Percentiles rank a stretch among this genome's conserved stretches.
phyloP scores from a whole-genome alignment of 2,797 vertebrate species.

The Gymnoscopelus braueri region DNA sequence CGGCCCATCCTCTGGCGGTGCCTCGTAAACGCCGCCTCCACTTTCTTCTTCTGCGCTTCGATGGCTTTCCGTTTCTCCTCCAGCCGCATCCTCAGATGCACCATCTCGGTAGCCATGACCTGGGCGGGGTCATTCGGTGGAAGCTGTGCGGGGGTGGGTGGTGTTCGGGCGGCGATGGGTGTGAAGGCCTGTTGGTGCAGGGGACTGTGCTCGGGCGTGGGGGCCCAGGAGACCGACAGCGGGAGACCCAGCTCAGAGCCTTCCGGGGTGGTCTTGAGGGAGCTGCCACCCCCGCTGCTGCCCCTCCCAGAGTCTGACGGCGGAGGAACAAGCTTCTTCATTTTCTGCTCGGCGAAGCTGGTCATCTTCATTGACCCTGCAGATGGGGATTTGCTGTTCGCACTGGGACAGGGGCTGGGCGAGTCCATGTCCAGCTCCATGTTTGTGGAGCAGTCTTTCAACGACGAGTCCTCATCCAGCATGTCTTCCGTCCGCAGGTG shows the following conservation, averaged over 20 bases:
- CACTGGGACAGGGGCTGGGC: constrained; percentile 89
- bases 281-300: constrained; percentile 86
- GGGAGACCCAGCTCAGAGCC: constrained; percentile 92
- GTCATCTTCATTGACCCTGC: constrained; percentile 88
- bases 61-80: constrained; percentile 98
- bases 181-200: constrained; percentile 72
- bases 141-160: constrained; percentile 57
- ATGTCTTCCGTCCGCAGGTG: constrained; percentile 95
- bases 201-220: constrained; percentile 88
- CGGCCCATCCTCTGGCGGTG: constrained; percentile 97
- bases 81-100: constrained; percentile 93
- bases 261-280: constrained; percentile 94
- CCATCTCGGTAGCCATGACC: constrained; percentile 96
- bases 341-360: constrained; percentile 97
- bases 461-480: constrained; percentile 95
- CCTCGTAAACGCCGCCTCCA: constrained; percentile 94
- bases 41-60: constrained; percentile 98
- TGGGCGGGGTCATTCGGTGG: constrained; percentile 90
- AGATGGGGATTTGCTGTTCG: constrained; percentile 86
- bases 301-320: constrained; percentile 81
- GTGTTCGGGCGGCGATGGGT: constrained; percentile 26
- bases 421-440: constrained; percentile 95
- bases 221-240: constrained; percentile 91
- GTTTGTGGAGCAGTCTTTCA: constrained; percentile 94
- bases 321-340: constrained; percentile 87